Percentiles rank a stretch among this genome's conserved stretches.
Evolutionary conservation across 1,140 invertebrate genomes (phyloP).

Genomic region (Brachionus manjavacas): DNA sequence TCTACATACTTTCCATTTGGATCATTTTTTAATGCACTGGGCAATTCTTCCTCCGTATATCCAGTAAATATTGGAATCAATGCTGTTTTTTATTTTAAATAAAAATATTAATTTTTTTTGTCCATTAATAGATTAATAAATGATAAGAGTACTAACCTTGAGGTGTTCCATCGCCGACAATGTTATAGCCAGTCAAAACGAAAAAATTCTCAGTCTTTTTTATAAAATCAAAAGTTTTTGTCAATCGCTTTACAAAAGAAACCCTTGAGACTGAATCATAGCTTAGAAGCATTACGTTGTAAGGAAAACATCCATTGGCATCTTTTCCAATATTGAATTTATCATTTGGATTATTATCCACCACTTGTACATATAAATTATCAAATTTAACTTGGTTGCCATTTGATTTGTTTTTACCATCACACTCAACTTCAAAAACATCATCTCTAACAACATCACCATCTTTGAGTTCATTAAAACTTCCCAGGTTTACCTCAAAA

Average conservation of each 20-base stretch:
- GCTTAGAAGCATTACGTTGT: not conserved
- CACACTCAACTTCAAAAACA: slow-evolving; percentile 4
- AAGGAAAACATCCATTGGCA: not conserved
- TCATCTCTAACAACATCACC: not conserved
- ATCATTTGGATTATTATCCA: not conserved
- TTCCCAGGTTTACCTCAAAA: not conserved
- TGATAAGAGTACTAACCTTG: not conserved
- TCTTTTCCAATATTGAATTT: not conserved
- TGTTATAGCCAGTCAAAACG: slow-evolving; percentile 65
- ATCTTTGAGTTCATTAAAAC: not conserved
- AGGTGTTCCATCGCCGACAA: slow-evolving; percentile 87
- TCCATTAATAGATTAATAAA: no score
- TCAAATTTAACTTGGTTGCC: not conserved
- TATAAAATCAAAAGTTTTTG: not conserved
- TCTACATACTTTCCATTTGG: no score
- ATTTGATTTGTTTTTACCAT: not conserved
- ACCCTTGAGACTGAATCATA: slow-evolving; percentile 10
- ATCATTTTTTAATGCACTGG: no score
- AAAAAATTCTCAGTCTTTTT: not conserved
- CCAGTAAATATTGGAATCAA: no score
- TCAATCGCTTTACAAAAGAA: not conserved
- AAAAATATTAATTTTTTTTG: no score
- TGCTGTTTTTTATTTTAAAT: no score
- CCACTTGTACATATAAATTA: slow-evolving; percentile 7
- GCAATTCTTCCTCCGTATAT: no score